Percentiles rank a stretch among this genome's conserved stretches.
These are phyloP conservation scores for Oscheius sp. DNA, from an alignment of 2,888 invertebrate species.

Conservation along the genomic window DNA sequence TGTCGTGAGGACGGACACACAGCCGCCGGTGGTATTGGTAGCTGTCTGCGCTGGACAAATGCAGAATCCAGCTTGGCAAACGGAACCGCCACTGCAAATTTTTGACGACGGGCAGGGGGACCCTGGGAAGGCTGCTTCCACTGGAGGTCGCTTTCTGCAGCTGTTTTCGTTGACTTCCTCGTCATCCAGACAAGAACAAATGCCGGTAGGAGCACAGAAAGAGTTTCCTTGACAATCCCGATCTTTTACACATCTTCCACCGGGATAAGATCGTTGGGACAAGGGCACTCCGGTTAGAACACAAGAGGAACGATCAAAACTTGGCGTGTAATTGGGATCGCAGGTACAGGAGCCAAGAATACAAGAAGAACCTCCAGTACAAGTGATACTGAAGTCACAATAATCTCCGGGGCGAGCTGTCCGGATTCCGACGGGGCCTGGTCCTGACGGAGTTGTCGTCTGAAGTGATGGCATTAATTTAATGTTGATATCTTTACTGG, in stretches of 20 bases:
- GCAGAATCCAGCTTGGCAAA: constrained; percentile 52
- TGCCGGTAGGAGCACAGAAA: constrained; percentile 43
- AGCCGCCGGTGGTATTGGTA: constrained; percentile 61
- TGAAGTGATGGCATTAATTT: background rate
- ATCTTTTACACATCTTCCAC: constrained; percentile 44
- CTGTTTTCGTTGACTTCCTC: constrained; percentile 46
- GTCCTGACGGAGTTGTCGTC: constrained; percentile 5
- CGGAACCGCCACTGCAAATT: constrained; percentile 42
- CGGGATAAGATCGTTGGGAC: constrained; percentile 50
- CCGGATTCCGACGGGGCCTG: constrained; percentile 9
- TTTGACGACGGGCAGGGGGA: constrained; percentile 42
- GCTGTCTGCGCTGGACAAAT: constrained; percentile 46
- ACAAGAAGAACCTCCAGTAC: constrained; percentile 70
- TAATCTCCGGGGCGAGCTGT: constrained; percentile 65
- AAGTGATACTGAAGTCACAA: constrained; percentile 63
- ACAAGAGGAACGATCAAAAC: constrained; percentile 56
- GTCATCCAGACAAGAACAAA: constrained; percentile 55
- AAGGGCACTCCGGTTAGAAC: constrained; percentile 42
- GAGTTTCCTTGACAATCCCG: constrained; percentile 49
- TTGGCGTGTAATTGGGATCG: constrained; percentile 65
- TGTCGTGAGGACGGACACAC: constrained; percentile 35
- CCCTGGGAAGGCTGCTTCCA: constrained; percentile 42
- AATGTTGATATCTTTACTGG: background rate
- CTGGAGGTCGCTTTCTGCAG: constrained; percentile 39
- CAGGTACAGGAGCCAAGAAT: constrained; percentile 68